Conservation (phyloP, 1,140 invertebrate species). For the Brachionus sp. region DNA sequence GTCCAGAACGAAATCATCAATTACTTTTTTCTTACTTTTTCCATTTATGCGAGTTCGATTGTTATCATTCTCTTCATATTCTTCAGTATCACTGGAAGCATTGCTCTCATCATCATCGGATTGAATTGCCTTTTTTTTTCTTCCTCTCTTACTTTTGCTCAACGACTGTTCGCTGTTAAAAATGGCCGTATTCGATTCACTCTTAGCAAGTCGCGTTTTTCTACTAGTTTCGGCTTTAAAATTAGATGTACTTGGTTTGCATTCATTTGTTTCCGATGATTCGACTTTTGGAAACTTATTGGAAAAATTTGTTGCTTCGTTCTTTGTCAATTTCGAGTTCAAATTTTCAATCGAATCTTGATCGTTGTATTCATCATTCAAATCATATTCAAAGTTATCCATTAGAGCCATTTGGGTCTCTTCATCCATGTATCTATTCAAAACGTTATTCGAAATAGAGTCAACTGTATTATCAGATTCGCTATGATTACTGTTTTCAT, state of each 20-base stretch:
- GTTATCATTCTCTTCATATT: slow-evolving; percentile 46
- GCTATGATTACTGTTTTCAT: slow-evolving; percentile 11
- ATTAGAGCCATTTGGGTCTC: slow-evolving; percentile 22
- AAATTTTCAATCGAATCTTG: not conserved
- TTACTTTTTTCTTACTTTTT: not conserved
- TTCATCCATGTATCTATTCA: slow-evolving; percentile 28
- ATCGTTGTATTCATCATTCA: not conserved
- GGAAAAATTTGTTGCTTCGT: not conserved
- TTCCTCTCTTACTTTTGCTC: not conserved
- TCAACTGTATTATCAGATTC: not conserved
- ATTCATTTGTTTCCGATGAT: not conserved
- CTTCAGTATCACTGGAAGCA: slow-evolving; percentile 38
- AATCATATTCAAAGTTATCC: slow-evolving; percentile 3
- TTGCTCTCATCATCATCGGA: slow-evolving; percentile 31
- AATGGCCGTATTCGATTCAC: not conserved
- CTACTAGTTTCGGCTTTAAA: not conserved
- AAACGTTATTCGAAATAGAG: not conserved
- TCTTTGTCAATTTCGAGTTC: slow-evolving; percentile 1
- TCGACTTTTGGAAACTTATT: not conserved
- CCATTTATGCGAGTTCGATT: not conserved
- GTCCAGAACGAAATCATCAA: not conserved
- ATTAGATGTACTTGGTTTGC: not conserved
- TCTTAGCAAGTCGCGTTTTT: not conserved
- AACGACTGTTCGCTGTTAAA: not conserved
- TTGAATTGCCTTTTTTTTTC: slow-evolving; percentile 2